Conservation (phyloP, 2,888 invertebrate species). For the Cantharis rufa region DNA sequence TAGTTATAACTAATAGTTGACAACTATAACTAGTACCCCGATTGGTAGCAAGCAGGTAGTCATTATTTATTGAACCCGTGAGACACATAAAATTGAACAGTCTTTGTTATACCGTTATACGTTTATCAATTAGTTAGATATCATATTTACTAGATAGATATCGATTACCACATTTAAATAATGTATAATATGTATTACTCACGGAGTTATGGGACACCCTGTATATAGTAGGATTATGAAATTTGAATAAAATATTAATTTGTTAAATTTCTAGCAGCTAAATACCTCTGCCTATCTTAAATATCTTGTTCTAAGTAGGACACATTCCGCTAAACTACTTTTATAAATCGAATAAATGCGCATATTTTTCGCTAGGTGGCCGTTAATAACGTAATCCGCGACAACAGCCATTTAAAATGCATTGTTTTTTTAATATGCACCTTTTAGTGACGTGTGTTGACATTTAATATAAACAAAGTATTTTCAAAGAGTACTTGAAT, state of each 20-base stretch:
- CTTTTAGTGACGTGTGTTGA: slow-evolving; percentile 42
- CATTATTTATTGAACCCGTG: no score
- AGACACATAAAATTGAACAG: no score
- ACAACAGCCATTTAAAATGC: slow-evolving; percentile 50
- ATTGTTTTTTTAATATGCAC: slow-evolving; percentile 31
- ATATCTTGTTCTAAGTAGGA: slow-evolving; percentile 6
- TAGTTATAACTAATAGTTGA: no score
- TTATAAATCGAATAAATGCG: slow-evolving; percentile 7
- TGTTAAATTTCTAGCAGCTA: background rate
- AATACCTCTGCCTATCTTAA: background rate
- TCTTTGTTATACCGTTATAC: no score
- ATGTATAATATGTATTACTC: no score
- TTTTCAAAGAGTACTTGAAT: slow-evolving; percentile 3
- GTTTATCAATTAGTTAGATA: no score
- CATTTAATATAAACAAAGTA: slow-evolving; percentile 28
- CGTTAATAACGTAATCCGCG: slow-evolving; percentile 35
- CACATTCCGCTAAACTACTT: slow-evolving; percentile 18
- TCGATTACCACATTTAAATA: no score
- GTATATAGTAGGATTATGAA: background rate
- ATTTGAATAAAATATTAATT: background rate
- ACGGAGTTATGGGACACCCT: background rate
- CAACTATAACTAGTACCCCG: no score
- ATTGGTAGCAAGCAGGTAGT: no score
- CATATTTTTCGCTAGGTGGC: slow-evolving; percentile 41
- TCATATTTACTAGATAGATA: no score